A percentile compares a stretch with the other conserved stretches of the same genome.
phyloP scores from a whole-genome alignment of 2,113 vertebrate species.

The Cacatua alba region DNA sequence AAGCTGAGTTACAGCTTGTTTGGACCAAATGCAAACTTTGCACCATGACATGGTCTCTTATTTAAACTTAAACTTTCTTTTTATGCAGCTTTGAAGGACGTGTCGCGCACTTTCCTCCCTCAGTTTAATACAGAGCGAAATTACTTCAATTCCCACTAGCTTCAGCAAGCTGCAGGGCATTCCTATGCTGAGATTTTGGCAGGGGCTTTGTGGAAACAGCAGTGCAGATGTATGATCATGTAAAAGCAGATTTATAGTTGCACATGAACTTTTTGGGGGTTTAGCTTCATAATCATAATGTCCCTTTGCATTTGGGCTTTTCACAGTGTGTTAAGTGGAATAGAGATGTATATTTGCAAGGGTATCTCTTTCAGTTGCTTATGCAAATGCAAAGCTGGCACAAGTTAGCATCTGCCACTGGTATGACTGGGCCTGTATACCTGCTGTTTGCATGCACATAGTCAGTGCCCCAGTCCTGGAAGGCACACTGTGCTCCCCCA shows the following conservation, averaged over 20 bases:
- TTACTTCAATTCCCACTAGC: not conserved
- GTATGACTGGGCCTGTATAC: not conserved
- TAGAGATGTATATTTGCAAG: not conserved
- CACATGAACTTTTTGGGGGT: not conserved
- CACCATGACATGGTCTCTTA: not conserved
- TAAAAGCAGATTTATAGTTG: not conserved
- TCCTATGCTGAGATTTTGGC: not conserved
- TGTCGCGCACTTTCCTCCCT: fast-evolving
- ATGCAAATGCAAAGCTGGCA: not conserved
- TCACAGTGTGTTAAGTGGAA: not conserved
- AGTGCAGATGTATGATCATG: not conserved
- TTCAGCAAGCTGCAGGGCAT: not conserved
- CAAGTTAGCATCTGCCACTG: not conserved
- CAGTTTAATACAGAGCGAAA: not conserved
- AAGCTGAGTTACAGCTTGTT: not conserved
- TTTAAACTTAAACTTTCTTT: not conserved
- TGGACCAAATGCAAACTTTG: not conserved
- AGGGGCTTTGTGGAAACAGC: not conserved
- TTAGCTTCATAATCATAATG: not conserved
- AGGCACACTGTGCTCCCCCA: not conserved
- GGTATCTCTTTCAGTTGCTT: not conserved
- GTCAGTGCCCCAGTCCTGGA: not conserved
- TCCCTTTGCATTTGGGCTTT: not conserved
- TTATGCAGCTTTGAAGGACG: not conserved
- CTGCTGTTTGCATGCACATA: not conserved